Evolutionary conservation across 1,140 invertebrate genomes (phyloP), one percentile per base, ranked within the genome.

Genomic region (Papilio helenus): DNA sequence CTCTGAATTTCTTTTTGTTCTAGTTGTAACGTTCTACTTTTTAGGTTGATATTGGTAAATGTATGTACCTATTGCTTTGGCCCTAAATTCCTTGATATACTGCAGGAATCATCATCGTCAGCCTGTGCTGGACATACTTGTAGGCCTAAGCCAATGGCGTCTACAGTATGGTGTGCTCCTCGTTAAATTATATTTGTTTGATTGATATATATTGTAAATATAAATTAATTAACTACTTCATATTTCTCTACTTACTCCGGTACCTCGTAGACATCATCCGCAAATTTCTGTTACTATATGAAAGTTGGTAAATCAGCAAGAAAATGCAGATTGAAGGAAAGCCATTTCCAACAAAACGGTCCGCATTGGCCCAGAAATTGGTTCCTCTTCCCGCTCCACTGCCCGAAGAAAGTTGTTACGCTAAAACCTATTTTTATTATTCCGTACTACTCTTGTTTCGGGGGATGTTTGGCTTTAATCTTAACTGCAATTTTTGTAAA

Each of bases 291-390:
- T 81, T 79, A 84, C 85, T 86, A 84, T 90, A 92, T 92, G 89
- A 92, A 93, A 94, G 88, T 94, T 93, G 90, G 92, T 93, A 93
- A 93, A 93, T 94, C 93, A 94, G 93, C 93, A 94, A 93, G 92
- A 94, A 94, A 93, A 93, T 94, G 92, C 91, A 93, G 93, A 94
- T 94, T 93, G 91, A 93, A 93, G 91, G 90, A 94, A 93, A 94
- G 93, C 93, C 92, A 94, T 93, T 94, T 93, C 88, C 91, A 93
- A 94, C 91, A 93, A 94, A 94, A 94, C 88, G 92, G 86, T 92
- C 90, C 86, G 88, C 88, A 91, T 92, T 90, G 93, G 92, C 90
- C 89, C 93, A 91, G 91, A 93, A 93, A 93, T 93, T 94, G 93
- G 92, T 94, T 93, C 90, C 83, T 91, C 88, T 89, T 87, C 86